Percentiles rank a stretch among this genome's conserved stretches.
Evolutionary conservation across 1,140 invertebrate genomes (phyloP).

Genomic region (Lucilia cuprina): DNA sequence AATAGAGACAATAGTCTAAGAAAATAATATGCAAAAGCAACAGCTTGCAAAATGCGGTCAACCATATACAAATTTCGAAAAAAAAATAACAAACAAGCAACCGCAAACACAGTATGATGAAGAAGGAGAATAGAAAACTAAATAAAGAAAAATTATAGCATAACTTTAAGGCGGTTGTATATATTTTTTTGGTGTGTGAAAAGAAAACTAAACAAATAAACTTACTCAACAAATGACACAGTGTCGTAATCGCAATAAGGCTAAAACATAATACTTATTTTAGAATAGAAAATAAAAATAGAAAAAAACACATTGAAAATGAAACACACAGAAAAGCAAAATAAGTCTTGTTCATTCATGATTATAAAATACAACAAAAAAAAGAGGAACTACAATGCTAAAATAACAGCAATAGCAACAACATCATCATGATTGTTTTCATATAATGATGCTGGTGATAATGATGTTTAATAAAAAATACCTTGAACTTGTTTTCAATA

Average conservation of each 20-base stretch:
- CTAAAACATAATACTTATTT: background rate
- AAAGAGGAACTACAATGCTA: background rate
- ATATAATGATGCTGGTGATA: background rate
- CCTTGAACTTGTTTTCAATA: conserved; percentile 24
- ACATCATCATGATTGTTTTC: background rate
- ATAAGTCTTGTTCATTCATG: conserved; percentile 7
- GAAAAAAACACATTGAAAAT: background rate
- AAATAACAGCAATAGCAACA: background rate
- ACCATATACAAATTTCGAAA: conserved; percentile 18
- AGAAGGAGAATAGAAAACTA: background rate
- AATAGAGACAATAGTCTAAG: background rate
- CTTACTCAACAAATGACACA: conserved; percentile 28
- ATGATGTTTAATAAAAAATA: conserved; percentile 26
- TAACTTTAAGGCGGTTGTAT: conserved; percentile 11
- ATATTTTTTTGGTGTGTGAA: background rate
- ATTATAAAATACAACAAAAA: background rate
- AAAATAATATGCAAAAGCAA: conserved; percentile 29
- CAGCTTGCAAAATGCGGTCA: conserved; percentile 32
- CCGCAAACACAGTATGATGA: background rate
- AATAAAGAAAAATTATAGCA: conserved; percentile 4
- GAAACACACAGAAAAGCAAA: background rate
- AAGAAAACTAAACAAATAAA: conserved; percentile 7
- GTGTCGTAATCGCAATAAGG: background rate
- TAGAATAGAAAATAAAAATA: background rate
- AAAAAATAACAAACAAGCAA: conserved; percentile 12